A percentile compares a stretch with the other conserved stretches of the same genome.
These are phyloP conservation scores for Calyptommatus sinebrachiatus DNA, from an alignment of 2,113 vertebrate genomes.

Conservation along the genomic window DNA sequence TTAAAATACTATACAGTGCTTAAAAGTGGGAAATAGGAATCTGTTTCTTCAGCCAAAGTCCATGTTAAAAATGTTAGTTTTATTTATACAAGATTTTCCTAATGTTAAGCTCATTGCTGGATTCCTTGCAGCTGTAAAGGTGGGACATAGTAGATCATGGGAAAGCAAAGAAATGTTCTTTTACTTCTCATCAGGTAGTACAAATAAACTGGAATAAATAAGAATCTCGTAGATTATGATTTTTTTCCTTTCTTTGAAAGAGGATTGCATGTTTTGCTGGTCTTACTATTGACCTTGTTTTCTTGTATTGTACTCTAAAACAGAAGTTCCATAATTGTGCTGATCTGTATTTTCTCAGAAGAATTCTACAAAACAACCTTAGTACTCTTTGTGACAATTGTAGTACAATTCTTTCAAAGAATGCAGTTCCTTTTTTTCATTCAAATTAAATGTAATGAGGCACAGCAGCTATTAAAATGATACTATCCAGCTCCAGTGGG, in stretches of 20 bases:
- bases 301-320: neutral
- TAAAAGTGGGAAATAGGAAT: too few relatives aligned
- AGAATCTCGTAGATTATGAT: neutral
- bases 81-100: too few relatives aligned
- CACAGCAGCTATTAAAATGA: slow-evolving; percentile 62
- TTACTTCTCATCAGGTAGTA: neutral
- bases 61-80: too few relatives aligned
- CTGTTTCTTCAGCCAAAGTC: too few relatives aligned
- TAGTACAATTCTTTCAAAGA: slow-evolving; percentile 43
- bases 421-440: slow-evolving; percentile 36
- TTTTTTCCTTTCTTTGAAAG: neutral
- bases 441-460: slow-evolving; percentile 67
- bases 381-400: slow-evolving; percentile 48
- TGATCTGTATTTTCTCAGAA: slow-evolving; percentile 11
- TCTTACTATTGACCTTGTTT: neutral
- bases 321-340: neutral
- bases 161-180: neutral
- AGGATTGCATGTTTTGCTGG: neutral
- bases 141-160: neutral
- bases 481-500: slow-evolving; percentile 65
- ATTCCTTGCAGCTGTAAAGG: neutral
- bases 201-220: neutral
- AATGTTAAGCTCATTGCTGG: neutral
- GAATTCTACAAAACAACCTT: slow-evolving; percentile 2
- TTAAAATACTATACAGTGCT: too few relatives aligned